A percentile compares a stretch with the other conserved stretches of the same genome.
phyloP scores from a whole-genome alignment of 1,140 invertebrate genomes.

The Scaptomyza montana region DNA sequence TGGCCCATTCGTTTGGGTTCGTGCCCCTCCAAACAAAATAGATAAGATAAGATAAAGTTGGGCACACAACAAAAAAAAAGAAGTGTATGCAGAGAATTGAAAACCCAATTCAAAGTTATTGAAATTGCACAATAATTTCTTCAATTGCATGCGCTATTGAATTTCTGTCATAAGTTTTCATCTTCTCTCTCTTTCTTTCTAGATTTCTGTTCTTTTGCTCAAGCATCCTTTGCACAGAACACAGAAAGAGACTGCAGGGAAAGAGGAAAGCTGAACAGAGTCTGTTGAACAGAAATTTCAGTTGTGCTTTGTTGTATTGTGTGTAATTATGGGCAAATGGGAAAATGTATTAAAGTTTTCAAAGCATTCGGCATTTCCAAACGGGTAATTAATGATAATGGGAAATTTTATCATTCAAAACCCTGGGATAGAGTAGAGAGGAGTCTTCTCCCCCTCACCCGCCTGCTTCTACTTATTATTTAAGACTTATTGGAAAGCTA shows the following conservation, averaged over 20 bases:
- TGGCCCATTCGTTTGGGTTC: slow-evolving; percentile 39
- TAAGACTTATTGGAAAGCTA: slow-evolving; percentile 15
- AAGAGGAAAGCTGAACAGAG: too few species aligned
- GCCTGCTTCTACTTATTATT: slow-evolving; percentile 3
- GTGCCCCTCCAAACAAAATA: slow-evolving; percentile 46
- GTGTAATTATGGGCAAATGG: slow-evolving; percentile 42
- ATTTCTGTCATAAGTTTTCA: slow-evolving; percentile 72
- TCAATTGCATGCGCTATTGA: slow-evolving; percentile 81
- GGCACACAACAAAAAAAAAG: slow-evolving; percentile 17
- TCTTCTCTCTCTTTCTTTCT: slow-evolving; percentile 2
- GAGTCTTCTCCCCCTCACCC: background rate
- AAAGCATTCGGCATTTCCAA: slow-evolving; percentile 31
- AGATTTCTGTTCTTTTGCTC: slow-evolving; percentile 2
- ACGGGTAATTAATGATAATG: slow-evolving; percentile 50
- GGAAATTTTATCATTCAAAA: slow-evolving; percentile 27
- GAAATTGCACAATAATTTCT: slow-evolving; percentile 82
- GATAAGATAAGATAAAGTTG: slow-evolving; percentile 64
- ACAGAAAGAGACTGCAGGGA: background rate
- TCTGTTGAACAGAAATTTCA: slow-evolving; percentile 6
- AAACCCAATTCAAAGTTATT: slow-evolving; percentile 83
- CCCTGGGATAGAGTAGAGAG: slow-evolving; percentile 2
- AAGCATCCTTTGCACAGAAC: slow-evolving; percentile 9
- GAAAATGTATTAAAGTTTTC: slow-evolving; percentile 40
- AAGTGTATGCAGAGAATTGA: slow-evolving; percentile 79
- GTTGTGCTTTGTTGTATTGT: slow-evolving; percentile 36